Percentiles rank a stretch among this genome's conserved stretches.
Evolutionary conservation across 2,113 vertebrate genomes (phyloP).

Genomic region (Hippoglossus stenolepis): DNA sequence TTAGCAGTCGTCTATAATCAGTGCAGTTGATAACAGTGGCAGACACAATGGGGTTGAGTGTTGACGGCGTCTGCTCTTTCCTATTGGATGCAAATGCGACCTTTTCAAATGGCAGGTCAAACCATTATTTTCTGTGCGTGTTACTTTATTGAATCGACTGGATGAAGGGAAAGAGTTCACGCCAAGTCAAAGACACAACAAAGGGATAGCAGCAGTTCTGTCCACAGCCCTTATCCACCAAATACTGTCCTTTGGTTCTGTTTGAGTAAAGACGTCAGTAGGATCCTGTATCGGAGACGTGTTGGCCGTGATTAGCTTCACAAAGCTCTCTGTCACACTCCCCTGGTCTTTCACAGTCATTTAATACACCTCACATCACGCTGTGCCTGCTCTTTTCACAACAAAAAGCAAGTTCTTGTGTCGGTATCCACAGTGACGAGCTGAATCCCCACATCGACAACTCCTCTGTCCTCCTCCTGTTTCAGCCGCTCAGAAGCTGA

Average conservation of each 20-base stretch:
- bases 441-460: background rate
- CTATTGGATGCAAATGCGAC: slow-evolving; percentile 6
- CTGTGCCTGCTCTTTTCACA: background rate
- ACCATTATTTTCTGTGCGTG: background rate
- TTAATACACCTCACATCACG: background rate
- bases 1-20: background rate
- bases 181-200: background rate
- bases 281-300: background rate
- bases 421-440: background rate
- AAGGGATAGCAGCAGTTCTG: no score
- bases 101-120: slow-evolving; percentile 2
- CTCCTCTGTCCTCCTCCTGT: no score
- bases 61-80: background rate
- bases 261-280: background rate
- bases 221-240: background rate
- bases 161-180: background rate
- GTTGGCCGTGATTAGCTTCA: background rate
- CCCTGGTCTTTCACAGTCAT: background rate
- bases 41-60: background rate
- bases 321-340: background rate
- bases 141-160: background rate
- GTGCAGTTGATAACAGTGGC: background rate
- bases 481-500: no score
- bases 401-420: background rate
- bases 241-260: no score